Base-by-base conservation (phyloP, 2,888 invertebrate species). In the Scaptomyza caliginosa region DNA sequence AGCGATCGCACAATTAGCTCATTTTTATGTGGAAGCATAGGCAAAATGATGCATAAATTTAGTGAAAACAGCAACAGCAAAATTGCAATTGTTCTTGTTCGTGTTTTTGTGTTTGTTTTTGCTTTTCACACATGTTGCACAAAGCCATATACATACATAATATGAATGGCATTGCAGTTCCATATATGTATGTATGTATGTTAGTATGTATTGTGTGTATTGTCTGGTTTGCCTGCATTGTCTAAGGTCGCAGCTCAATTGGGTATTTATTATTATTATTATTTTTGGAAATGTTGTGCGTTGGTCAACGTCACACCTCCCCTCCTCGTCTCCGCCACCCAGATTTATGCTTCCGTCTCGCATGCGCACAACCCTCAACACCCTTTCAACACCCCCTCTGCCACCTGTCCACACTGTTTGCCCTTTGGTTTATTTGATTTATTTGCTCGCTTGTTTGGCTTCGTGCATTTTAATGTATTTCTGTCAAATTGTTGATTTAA, bases 401-500 rank as follows among this genome's bases (percentile, higher is more conserved):
- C 39, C 6, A 10, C 5, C 36, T 11, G 5, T 8, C 21, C 8
- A 10, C 13, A 2, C 4, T 7, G 5, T 62, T 42, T 32, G 28
- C 63, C 63, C 63, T 67, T 72, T 66, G 59, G 6, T 36, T 48
- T 45, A 34, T 46, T 67, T 78, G 66, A 68, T 79, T 77, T 77
- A 72, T 81, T 72, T 67, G 66, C 51, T 17, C 13, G 58, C 45
- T 54, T 65, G 56, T 48, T 65, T 59, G 66, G 72, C 69, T 72
- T 43, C 69, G 60, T 77, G 80, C 77, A 82, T 82, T 82, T 82
- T 70, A 80, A 80, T 78, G 46, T 65, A 40, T 62, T 67, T 69
- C 38, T 60, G 62, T 68, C 48, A 63, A 68, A 64, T 64, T 67
- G 78, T 63, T 66, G 49, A 67, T 59, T 79, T 73, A 82, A 77